A percentile compares a stretch with the other conserved stretches of the same genome.
Evolutionary conservation across 2,888 invertebrate species (phyloP).

Genomic region (Smittia aterrima): DNA sequence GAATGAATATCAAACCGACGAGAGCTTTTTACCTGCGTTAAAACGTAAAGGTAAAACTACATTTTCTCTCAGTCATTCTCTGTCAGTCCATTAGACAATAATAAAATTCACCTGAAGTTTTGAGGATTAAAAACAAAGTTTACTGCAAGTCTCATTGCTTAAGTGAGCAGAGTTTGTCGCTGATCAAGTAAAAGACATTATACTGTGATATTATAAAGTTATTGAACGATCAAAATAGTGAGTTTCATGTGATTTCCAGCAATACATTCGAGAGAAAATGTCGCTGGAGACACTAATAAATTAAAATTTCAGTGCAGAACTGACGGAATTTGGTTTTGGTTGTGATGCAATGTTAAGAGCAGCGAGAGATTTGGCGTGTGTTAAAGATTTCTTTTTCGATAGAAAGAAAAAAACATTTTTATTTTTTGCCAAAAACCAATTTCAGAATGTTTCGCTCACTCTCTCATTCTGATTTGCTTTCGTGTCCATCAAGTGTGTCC

Average conservation of each 20-base stretch:
- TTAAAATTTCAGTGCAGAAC: not conserved
- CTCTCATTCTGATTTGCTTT: constrained; percentile 26
- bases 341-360: not conserved
- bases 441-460: not conserved
- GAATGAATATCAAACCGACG: not conserved
- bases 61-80: constrained; percentile 39
- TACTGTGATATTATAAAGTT: constrained; percentile 31
- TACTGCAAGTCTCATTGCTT: not conserved
- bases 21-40: constrained; percentile 27
- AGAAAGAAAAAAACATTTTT: not conserved
- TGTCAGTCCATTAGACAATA: constrained; percentile 6
- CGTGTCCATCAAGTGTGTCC: constrained; percentile 32
- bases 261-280: not conserved
- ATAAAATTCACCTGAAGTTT: constrained; percentile 38
- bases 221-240: constrained; percentile 33
- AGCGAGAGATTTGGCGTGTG: not conserved
- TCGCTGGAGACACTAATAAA: not conserved
- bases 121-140: constrained; percentile 1
- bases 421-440: not conserved
- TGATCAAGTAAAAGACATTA: not conserved
- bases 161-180: not conserved
- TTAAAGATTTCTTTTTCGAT: not conserved
- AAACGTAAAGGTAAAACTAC: constrained; percentile 19
- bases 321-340: not conserved
- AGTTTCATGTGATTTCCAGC: not conserved